Base-by-base conservation (phyloP, 1,140 invertebrate genomes). In the Hycleus phaleratus region DNA sequence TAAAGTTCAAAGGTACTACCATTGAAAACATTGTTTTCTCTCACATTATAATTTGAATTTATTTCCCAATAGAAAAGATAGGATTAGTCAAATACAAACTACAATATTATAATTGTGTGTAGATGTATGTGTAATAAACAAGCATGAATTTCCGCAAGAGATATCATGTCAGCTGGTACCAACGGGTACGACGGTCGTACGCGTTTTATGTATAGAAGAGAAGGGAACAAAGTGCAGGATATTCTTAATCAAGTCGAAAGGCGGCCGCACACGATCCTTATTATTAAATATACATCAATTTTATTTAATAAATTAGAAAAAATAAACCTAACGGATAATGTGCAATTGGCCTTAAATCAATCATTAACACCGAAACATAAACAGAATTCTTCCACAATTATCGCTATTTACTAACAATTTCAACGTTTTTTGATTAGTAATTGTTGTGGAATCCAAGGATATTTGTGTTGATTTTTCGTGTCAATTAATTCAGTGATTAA, bases 221-320 rank as follows among this genome's bases (percentile, higher is more conserved):
- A 53, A 56, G 40, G 47, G 52, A 49, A 53, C 51, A 55, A 55
- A 53, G 51, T 50, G 58, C 58, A 60, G 58, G 58, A 60, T 60
- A 60, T 60, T 60, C 58, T 60, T 47, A 60, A 60, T 60, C 58
- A 56, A 60, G 32, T 32, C 32, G 32, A 32, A 32, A 32, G 32
- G 32, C 32, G 32, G 32, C 32, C 44, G 7, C 12, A 26, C 7
- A 46, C 44, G 26, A 46, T 46, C 44, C 44, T 46, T 18, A 46
- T 18, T 46, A n/a, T 11, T 46, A 24, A 24, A 26, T 8, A 44
- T 8, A 12, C 44, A 46, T 46, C 18, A 46, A 46, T 46, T 46
- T 26, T 46, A 12, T 18, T 46, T 12, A 26, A 46, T 18, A 8
- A 46, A n/a, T 18, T 3, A 3, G 4, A 46, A 24, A 46, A 46